A percentile compares a stretch with the other conserved stretches of the same genome.
phyloP scores from a whole-genome alignment of 2,797 vertebrate genomes.

The Leuciscus waleckii region DNA sequence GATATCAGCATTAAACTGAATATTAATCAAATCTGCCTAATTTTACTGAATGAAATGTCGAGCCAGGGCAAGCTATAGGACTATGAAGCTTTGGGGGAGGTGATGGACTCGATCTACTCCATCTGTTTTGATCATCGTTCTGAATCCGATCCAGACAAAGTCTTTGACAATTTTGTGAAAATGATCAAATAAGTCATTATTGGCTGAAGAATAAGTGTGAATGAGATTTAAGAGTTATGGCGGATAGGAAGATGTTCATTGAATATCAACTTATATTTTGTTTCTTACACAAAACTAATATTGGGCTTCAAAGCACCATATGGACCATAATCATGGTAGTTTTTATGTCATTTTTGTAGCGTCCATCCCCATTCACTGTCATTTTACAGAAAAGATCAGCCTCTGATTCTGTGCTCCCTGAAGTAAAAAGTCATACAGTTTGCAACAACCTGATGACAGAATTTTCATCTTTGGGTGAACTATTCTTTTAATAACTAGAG shows the following conservation, averaged over 20 bases:
- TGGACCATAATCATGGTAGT: neutral
- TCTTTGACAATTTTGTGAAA: too few relatives aligned
- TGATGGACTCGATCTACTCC: too few relatives aligned
- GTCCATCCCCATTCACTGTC: neutral
- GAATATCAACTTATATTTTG: neutral
- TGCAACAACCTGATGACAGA: conserved; percentile 3
- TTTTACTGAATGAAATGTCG: neutral
- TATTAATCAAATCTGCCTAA: neutral
- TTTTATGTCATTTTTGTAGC: neutral
- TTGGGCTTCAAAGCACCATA: neutral
- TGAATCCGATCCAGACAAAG: too few relatives aligned
- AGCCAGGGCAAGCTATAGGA: too few relatives aligned
- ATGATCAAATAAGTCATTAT: neutral
- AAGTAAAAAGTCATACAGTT: neutral
- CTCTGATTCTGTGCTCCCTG: neutral
- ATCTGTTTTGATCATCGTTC: too few relatives aligned
- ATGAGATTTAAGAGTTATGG: neutral
- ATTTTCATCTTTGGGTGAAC: conserved; percentile 9
- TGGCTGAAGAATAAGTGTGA: neutral
- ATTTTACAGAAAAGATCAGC: neutral
- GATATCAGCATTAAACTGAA: neutral
- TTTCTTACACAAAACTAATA: neutral
- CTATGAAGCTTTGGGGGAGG: too few relatives aligned
- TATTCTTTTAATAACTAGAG: neutral
- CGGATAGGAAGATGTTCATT: neutral